Percentiles rank a stretch among this genome's conserved stretches.
Conservation (phyloP, 2,113 vertebrate genomes). For the Platichthys flesus region DNA sequence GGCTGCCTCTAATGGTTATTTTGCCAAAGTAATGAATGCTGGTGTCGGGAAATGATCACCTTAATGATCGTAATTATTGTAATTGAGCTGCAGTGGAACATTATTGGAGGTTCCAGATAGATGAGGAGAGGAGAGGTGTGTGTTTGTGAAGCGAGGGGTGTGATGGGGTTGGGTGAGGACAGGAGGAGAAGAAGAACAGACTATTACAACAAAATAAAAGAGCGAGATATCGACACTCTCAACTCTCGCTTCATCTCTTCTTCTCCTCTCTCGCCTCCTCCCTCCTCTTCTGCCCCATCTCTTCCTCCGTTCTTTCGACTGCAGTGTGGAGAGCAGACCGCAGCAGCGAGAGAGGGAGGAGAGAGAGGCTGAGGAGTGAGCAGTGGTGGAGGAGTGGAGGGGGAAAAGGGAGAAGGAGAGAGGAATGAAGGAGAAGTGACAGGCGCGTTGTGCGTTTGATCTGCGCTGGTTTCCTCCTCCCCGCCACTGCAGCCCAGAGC, state of each 20-base stretch:
- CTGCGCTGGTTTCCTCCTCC: background rate
- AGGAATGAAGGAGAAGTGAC: background rate
- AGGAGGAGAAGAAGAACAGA: background rate
- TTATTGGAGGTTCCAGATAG: conserved; percentile 40
- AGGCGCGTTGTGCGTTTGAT: background rate
- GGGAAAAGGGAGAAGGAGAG: background rate
- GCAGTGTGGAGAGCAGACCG: background rate
- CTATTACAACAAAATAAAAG: background rate
- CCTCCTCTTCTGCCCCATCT: no score
- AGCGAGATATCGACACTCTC: background rate
- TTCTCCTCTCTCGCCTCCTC: background rate
- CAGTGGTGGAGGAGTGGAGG: no score
- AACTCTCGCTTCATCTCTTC: conserved; percentile 25
- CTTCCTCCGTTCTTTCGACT: background rate
- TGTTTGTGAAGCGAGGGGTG: background rate
- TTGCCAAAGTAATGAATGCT: conserved; percentile 56
- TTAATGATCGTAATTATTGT: conserved; percentile 71
- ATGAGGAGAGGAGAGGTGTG: conserved; percentile 18
- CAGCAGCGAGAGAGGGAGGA: no score
- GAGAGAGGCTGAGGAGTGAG: no score
- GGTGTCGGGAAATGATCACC: conserved; percentile 55
- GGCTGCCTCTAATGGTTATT: conserved; percentile 51
- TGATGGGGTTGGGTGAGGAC: background rate
- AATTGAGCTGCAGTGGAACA: conserved; percentile 59
- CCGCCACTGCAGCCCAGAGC: background rate